Percentiles rank a stretch among this genome's conserved stretches.
Evolutionary conservation across 2,888 invertebrate species (phyloP).

Genomic region (Rhaphigaster nebulosa): DNA sequence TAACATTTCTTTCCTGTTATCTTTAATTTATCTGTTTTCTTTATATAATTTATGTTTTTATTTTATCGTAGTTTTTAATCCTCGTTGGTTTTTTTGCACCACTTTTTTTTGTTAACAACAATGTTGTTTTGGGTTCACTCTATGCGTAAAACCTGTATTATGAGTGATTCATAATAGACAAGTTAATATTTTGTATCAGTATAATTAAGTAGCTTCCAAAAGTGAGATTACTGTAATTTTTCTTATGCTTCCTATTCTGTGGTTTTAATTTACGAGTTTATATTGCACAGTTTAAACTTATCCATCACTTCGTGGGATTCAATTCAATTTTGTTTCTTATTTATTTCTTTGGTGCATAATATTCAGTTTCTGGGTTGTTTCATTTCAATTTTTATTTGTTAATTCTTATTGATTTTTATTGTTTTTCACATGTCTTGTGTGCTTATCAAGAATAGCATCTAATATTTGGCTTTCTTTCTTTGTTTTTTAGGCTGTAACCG

Average conservation of each 20-base stretch:
- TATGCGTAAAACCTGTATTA: background rate
- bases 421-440: background rate
- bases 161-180: no score
- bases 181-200: background rate
- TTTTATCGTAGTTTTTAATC: background rate
- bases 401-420: background rate
- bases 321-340: background rate
- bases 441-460: background rate
- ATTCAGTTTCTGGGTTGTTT: background rate
- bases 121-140: background rate
- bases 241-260: background rate
- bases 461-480: conserved; percentile 53
- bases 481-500: conserved; percentile 83
- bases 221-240: background rate
- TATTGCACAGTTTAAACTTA: background rate
- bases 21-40: conserved; percentile 16
- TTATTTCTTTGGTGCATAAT: background rate
- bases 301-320: background rate
- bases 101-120: background rate
- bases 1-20: conserved; percentile 31
- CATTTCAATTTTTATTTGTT: conserved; percentile 16
- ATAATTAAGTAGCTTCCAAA: background rate
- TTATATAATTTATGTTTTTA: conserved; percentile 23
- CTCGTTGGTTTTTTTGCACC: background rate
- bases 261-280: background rate